Evolutionary conservation across 2,888 invertebrate genomes (phyloP), one percentile per base, ranked within the genome.

Genomic region (Macropis europaea): DNA sequence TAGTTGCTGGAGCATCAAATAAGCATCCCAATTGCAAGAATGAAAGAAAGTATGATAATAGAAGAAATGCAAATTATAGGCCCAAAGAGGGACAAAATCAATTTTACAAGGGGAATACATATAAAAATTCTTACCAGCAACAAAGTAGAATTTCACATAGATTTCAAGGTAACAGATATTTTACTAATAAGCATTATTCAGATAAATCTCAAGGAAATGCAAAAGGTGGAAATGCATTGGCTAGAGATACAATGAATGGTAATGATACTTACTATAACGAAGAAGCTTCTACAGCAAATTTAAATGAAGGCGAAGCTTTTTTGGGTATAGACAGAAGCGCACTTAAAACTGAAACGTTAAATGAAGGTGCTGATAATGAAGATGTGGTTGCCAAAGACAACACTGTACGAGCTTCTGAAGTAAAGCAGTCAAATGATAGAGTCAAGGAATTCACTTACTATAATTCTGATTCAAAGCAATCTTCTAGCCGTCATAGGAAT

Each of bases 131-230:
- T n/a, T 79, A 78, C 61, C 79, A 68, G 6, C 69, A 74, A 15
- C 66, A 60, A 32, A 40, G 60, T 17, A 84, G 57, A 13, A 71
- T 66, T 68, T 76, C 80, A 38, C 78, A 81, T 17, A 86, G 75
- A 79, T 84, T 80, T 73, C 80, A 81, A 17, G 85, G 80, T 47
- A 80, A 84, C 42, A 77, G 73, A 42, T 84, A 81, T 40, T 67
- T 47, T 22, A 67, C 73, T 30, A 76, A 74, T 26, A 83, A 54
- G 13, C 17, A 54, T 43, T 59, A 63, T 19, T 43, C 48, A 0
- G 47, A 59, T 11, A 54, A 53, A 26, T 45, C 32, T 1, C 45
- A 67, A 30, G 13, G 24, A 22, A 30, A 40, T 24, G 3, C 22
- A 6, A 15, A 34, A 32, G 30, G 15, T 32, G 15, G 17, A 15